A percentile compares a stretch with the other conserved stretches of the same genome.
Evolutionary conservation across 2,113 vertebrate species (phyloP).

Genomic region (Rhea pennata): DNA sequence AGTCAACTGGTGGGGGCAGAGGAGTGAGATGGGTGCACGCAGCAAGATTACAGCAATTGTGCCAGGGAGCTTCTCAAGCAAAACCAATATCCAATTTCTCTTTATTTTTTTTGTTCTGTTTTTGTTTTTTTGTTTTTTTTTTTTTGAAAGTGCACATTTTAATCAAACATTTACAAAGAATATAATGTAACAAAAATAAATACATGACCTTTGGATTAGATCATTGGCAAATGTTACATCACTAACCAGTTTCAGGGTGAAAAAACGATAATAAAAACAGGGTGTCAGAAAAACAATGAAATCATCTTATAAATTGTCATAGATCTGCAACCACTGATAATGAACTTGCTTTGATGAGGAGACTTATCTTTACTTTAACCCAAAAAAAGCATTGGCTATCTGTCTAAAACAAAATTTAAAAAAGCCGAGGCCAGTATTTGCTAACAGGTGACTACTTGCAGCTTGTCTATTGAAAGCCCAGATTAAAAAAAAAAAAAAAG

Average conservation of each 20-base stretch:
- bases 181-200: conserved; percentile 78
- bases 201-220: conserved; percentile 70
- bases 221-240: conserved; percentile 65
- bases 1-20: conserved; percentile 32
- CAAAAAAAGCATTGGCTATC: conserved; percentile 31
- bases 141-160: conserved; percentile 75
- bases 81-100: conserved; percentile 27
- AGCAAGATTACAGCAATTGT: not conserved
- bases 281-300: conserved; percentile 38
- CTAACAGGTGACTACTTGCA: conserved; percentile 31
- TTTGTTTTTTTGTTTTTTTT: not conserved
- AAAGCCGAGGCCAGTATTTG: conserved; percentile 26
- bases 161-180: conserved; percentile 75
- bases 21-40: conserved; percentile 37
- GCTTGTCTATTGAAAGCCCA: conserved; percentile 47
- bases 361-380: conserved; percentile 27
- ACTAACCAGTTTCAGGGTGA: conserved; percentile 57
- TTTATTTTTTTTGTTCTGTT: not conserved
- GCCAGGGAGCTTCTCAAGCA: conserved; percentile 57
- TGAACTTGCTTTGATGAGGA: conserved; percentile 20
- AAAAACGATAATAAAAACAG: conserved; percentile 45
- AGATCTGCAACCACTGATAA: conserved; percentile 41
- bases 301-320: not conserved
- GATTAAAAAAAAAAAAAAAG: conserved; percentile 22
- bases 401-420: not conserved